Percentiles rank a stretch among this genome's conserved stretches.
These are phyloP conservation scores for Drosophila sp. DNA, from an alignment of 1,140 invertebrate species.

Conservation along the genomic window DNA sequence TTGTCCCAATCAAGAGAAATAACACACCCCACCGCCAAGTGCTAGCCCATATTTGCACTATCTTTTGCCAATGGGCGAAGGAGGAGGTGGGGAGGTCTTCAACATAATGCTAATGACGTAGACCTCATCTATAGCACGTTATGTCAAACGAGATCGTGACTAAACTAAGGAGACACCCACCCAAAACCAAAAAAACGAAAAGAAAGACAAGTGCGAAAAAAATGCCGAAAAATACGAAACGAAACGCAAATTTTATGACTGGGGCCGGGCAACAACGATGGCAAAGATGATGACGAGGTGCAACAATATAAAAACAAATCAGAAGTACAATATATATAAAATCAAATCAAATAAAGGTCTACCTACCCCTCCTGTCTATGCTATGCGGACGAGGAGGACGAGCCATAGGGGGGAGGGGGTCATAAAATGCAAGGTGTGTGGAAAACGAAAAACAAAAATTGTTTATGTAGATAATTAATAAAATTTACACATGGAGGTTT, in stretches of 20 bases:
- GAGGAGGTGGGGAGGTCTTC: slow-evolving; percentile 9
- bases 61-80: slow-evolving; percentile 33
- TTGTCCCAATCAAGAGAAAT: not conserved
- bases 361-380: slow-evolving; percentile 7
- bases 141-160: slow-evolving; percentile 63
- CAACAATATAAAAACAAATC: slow-evolving; percentile 50
- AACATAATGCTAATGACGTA: slow-evolving; percentile 64
- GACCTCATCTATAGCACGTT: slow-evolving; percentile 46
- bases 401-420: slow-evolving; percentile 9
- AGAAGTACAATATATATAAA: slow-evolving; percentile 54
- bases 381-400: not conserved
- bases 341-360: slow-evolving; percentile 74
- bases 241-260: slow-evolving; percentile 65
- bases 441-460: slow-evolving; percentile 39
- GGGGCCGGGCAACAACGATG: not conserved
- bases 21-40: slow-evolving; percentile 29
- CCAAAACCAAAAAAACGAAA: slow-evolving; percentile 11
- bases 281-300: slow-evolving; percentile 43
- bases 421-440: slow-evolving; percentile 80
- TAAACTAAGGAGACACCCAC: slow-evolving; percentile 61
- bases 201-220: slow-evolving; percentile 11
- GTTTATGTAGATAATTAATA: slow-evolving; percentile 80
- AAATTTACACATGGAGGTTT: slow-evolving; percentile 75
- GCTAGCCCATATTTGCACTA: slow-evolving; percentile 53
- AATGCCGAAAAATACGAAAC: slow-evolving; percentile 34